A percentile compares a stretch with the other conserved stretches of the same genome.
Evolutionary conservation across 2,888 invertebrate species (phyloP).

Genomic region (Catocala sponsa): DNA sequence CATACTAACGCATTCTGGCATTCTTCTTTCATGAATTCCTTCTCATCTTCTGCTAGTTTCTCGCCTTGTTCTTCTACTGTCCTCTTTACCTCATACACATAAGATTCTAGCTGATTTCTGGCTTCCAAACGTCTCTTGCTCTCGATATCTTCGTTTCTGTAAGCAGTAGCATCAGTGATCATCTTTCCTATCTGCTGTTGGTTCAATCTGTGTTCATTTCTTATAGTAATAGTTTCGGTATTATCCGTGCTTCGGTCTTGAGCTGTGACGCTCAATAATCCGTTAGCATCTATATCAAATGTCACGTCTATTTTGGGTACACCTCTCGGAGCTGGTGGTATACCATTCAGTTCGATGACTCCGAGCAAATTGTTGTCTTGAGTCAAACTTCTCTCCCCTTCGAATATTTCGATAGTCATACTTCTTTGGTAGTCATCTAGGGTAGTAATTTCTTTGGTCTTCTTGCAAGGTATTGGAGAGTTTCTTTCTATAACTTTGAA

Average conservation of each 20-base stretch:
- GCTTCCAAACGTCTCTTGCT: slow-evolving; percentile 66
- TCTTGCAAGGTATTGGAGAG: slow-evolving; percentile 70
- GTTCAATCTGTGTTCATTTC: slow-evolving; percentile 64
- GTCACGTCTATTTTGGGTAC: slow-evolving; percentile 71
- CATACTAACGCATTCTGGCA: slow-evolving; percentile 64
- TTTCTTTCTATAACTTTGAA: slow-evolving; percentile 72
- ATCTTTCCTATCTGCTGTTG: slow-evolving; percentile 66
- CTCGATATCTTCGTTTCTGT: slow-evolving; percentile 68
- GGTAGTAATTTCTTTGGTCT: slow-evolving; percentile 72
- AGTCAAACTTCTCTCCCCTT: slow-evolving; percentile 74
- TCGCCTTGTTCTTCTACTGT: slow-evolving; percentile 58
- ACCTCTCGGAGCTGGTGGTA: slow-evolving; percentile 74
- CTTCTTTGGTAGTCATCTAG: slow-evolving; percentile 71
- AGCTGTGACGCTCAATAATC: slow-evolving; percentile 71
- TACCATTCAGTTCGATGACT: slow-evolving; percentile 67
- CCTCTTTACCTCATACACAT: slow-evolving; percentile 67
- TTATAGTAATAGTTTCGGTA: slow-evolving; percentile 61
- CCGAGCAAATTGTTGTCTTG: slow-evolving; percentile 75
- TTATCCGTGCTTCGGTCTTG: slow-evolving; percentile 68
- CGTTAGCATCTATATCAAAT: slow-evolving; percentile 71
- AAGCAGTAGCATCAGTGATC: slow-evolving; percentile 67
- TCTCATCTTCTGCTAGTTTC: slow-evolving; percentile 58
- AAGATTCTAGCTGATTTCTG: slow-evolving; percentile 72
- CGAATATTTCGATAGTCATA: slow-evolving; percentile 77
- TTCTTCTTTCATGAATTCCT: slow-evolving; percentile 59